Conservation (phyloP, 2,797 vertebrate genomes). For the Merluccius polli region DNA sequence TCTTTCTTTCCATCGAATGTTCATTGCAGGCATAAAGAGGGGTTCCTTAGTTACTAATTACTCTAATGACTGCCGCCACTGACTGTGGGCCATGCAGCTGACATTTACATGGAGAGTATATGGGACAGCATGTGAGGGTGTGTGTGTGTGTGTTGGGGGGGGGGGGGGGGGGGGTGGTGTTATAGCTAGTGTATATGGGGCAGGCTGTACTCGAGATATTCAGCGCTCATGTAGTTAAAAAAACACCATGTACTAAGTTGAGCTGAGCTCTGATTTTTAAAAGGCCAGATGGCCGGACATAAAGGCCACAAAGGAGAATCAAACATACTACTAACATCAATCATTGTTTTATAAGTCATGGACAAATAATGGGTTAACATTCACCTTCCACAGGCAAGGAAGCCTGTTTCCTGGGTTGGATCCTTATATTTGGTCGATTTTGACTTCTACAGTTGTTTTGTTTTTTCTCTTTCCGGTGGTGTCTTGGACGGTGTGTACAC, state of each 20-base stretch:
- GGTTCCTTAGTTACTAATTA: not conserved
- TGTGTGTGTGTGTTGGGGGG: not conserved
- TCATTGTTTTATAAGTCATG: no score
- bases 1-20: not conserved
- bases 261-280: not conserved
- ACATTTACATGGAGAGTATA: not conserved
- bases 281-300: not conserved
- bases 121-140: not conserved
- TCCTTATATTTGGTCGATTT: not conserved
- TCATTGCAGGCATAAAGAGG: not conserved
- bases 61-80: not conserved
- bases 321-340: not conserved
- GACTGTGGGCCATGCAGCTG: not conserved
- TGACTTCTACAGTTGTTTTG: no score
- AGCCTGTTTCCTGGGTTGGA: not conserved
- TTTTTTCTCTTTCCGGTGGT: no score
- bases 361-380: no score
- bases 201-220: not conserved
- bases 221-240: not conserved
- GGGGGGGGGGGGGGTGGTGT: not conserved
- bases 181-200: not conserved
- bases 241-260: not conserved
- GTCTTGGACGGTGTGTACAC: no score
- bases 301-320: not conserved
- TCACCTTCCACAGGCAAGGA: not conserved